A percentile compares a stretch with the other conserved stretches of the same genome.
Conservation (phyloP, 2,888 invertebrate species). For the Cordilura impudica region DNA sequence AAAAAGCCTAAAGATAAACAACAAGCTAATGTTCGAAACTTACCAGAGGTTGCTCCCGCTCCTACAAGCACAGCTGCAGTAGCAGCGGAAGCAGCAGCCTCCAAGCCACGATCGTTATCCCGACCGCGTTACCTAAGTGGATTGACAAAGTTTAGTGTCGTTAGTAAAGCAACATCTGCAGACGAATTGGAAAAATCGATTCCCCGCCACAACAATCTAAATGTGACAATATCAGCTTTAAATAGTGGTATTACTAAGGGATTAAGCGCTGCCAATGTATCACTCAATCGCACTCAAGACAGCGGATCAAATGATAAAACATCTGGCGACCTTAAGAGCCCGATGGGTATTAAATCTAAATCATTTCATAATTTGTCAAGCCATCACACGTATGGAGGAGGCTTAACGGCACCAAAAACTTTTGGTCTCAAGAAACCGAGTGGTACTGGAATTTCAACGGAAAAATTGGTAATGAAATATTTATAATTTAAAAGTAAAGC, state of each 20-base stretch:
- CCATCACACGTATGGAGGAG: conserved; percentile 57
- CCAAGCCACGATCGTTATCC: conserved; percentile 73
- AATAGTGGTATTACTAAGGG: conserved; percentile 15
- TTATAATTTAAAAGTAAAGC: background rate
- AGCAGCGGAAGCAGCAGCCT: conserved; percentile 38
- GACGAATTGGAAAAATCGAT: conserved; percentile 69
- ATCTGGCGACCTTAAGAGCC: conserved; percentile 72
- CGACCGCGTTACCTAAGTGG: conserved; percentile 75
- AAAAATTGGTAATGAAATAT: conserved; percentile 49
- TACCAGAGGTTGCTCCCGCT: conserved; percentile 56
- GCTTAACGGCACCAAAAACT: conserved; percentile 24
- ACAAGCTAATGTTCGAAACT: conserved; percentile 38
- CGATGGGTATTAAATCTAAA: conserved; percentile 77
- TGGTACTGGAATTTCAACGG: conserved; percentile 11
- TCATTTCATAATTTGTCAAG: conserved; percentile 76
- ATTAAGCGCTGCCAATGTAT: conserved; percentile 44
- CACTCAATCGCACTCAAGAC: conserved; percentile 33
- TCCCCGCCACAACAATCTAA: conserved; percentile 43
- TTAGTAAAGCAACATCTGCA: conserved; percentile 74
- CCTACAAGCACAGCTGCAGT: conserved; percentile 26
- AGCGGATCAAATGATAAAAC: conserved; percentile 17
- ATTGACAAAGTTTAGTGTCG: conserved; percentile 71
- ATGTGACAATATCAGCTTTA: conserved; percentile 37
- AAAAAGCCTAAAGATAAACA: conserved; percentile 74
- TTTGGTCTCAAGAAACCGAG: conserved; percentile 59